Percentiles rank a stretch among this genome's conserved stretches.
Evolutionary conservation across 2,888 invertebrate species (phyloP).

Genomic region (Nymphalis polychloros): DNA sequence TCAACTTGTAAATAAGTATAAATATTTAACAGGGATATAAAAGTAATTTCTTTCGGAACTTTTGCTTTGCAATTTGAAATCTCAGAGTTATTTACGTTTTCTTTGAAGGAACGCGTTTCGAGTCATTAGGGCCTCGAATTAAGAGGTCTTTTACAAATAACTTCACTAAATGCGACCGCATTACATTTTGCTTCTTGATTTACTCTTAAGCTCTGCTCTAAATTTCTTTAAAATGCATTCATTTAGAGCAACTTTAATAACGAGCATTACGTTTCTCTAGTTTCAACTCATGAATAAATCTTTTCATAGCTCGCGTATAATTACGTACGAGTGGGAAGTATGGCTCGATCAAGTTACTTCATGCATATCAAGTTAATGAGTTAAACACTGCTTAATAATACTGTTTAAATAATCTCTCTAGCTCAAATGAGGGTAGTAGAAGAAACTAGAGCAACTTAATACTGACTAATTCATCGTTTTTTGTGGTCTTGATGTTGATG

Average conservation of each 20-base stretch:
- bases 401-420: constrained; percentile 8
- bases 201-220: constrained; percentile 21
- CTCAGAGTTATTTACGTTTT: constrained; percentile 10
- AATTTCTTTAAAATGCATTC: constrained; percentile 16
- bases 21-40: background rate
- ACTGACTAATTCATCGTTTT: too few relatives aligned
- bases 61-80: constrained; percentile 13
- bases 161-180: constrained; percentile 27
- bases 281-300: constrained; percentile 28
- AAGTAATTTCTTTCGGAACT: constrained; percentile 12
- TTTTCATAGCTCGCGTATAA: constrained; percentile 16
- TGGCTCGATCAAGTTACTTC: constrained; percentile 13
- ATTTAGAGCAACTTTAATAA: constrained; percentile 17
- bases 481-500: too few relatives aligned
- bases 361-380: constrained; percentile 12
- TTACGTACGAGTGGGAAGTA: constrained; percentile 6
- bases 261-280: constrained; percentile 16
- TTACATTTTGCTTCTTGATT: constrained; percentile 27
- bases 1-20: constrained; percentile 2
- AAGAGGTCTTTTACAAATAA: constrained; percentile 24
- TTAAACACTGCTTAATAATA: constrained; percentile 6
- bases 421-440: background rate
- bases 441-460: background rate
- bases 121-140: constrained; percentile 25
- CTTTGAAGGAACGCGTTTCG: constrained; percentile 20